Percentiles rank a stretch among this genome's conserved stretches.
These are phyloP conservation scores for Strix uralensis DNA, from an alignment of 2,113 vertebrate species.

Conservation along the genomic window DNA sequence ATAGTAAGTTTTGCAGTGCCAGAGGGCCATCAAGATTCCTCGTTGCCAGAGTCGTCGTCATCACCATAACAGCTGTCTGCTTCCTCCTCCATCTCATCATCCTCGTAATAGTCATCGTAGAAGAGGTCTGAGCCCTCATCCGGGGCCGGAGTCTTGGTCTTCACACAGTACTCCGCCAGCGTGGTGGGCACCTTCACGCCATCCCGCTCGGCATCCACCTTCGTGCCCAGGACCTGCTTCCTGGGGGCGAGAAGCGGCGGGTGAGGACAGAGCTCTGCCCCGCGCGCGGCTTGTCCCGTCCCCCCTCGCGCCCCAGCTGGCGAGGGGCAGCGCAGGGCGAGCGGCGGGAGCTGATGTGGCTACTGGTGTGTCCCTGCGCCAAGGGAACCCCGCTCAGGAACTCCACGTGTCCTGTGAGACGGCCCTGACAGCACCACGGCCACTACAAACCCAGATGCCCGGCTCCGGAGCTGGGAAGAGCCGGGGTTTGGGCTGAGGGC, in stretches of 20 bases:
- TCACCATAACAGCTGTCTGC: slow-evolving; percentile 87
- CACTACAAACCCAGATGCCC: background rate
- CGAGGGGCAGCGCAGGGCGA: background rate
- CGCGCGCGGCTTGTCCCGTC: too few relatives aligned
- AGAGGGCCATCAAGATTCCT: slow-evolving; percentile 85
- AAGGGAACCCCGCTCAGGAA: background rate
- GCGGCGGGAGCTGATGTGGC: fast-evolving
- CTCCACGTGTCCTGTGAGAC: background rate
- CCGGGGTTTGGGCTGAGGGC: too few relatives aligned
- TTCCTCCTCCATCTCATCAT: slow-evolving; percentile 86
- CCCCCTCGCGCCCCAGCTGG: too few relatives aligned
- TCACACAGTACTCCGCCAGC: slow-evolving; percentile 92
- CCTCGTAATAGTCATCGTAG: slow-evolving; percentile 93
- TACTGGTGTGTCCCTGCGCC: fast-evolving
- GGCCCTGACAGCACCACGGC: background rate
- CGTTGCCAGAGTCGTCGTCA: slow-evolving; percentile 88
- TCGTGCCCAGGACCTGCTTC: slow-evolving; percentile 93
- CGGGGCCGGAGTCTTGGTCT: slow-evolving; percentile 85
- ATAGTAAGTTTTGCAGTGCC: background rate
- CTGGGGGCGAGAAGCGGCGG: background rate
- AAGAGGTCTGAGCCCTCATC: slow-evolving; percentile 93
- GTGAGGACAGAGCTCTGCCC: background rate
- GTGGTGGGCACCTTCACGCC: slow-evolving; percentile 94
- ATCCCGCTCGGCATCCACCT: slow-evolving; percentile 89
- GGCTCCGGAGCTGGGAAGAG: background rate